Base-by-base conservation (phyloP, 1,140 invertebrate genomes). In the Lucilia cuprina region DNA sequence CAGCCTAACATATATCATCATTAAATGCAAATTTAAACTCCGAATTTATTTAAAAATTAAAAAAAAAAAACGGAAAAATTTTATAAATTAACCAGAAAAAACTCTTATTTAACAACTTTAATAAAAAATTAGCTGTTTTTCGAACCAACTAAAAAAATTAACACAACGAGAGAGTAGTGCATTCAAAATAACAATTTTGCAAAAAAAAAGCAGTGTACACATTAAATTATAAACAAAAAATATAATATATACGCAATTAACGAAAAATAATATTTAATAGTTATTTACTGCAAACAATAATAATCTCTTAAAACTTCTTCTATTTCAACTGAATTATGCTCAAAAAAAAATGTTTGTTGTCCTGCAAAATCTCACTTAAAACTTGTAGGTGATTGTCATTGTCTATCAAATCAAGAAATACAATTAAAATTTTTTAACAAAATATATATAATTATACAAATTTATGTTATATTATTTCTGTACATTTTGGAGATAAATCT, bases 1-100 rank as follows among this genome's bases (percentile, higher is more conserved):
- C 86, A 86, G 86, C 86, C 84, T 86, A 86, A 86, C 86, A 86
- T 86, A 86, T 86, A 86, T 86, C 86, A 85, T 86, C 86, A 85
- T 80, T 87, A 84, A 86, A 85, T 77, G 41, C 49, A 41, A 85
- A 86, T 83, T 78, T 78, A 60, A 83, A 80, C 30, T 83, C 50
- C 7, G 84, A 85, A 70, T 10, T 70, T 70, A 70, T 70, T 70
- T 70, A 83, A 83, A 78, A 83, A 70, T 74, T 14, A 82, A n/a
- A 30, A 30, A 30, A 30, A 30, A 3, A 30, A 30, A 30, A 30
- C 25, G 25, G 60, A 74, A 21, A 0, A 41, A 41, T 47, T 60
- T 12, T 35, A 84, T 35, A 47, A 80, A 35, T 12, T 34, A 65
- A 82, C 8, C 8, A 8, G 0, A 82, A 55, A 50, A 82, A 82